Evolutionary conservation across 2,888 invertebrate species (phyloP), one percentile per base, ranked within the genome.

Genomic region (Rambutsinella grinnellia): DNA sequence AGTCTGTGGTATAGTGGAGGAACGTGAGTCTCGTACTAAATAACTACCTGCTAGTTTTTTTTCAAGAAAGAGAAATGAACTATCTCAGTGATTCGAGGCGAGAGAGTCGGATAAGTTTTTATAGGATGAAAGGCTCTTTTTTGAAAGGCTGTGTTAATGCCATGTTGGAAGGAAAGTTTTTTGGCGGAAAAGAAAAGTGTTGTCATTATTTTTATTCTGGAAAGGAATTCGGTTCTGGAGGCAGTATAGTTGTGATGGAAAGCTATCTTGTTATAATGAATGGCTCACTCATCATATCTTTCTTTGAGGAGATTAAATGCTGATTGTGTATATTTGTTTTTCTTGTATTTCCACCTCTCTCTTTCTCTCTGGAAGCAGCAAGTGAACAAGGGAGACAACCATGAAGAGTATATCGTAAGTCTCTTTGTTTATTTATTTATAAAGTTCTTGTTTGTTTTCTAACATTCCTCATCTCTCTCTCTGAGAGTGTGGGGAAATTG

Each of bases 391-490:
- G 88, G 80, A 93, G 91, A 91, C 84, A 90, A 90, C 85, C 90
- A 91, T 85, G 91, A 91, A 84, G 93, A 93, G 88, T 93, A 93
- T 87, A 91, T 92, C 89, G 93, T 93, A 89, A 91, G 91, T 89
- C 61, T 36, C 13, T 36, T 13, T 36, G 36, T 60, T 44, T 23
- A 23, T 44, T 36, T 23, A 56, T 75, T 79, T 75, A 15, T 47
- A 19, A 44, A 13, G 26, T n/a, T 36, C 13, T 36, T 13, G 36
- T 36, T 5, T 13, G n/a, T n/a, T n/a, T n/a, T n/a, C n/a, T n/a
- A n/a, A 36, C 36, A 36, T 36, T 36, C 36, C 36, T 36, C 36
- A 36, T 36, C 36, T 36, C 13, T 13, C 36, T 36, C 36, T 5
- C 36, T n/a, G n/a, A n/a, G 13, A 36, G 36, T 36, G 36, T 13